Base-by-base conservation (phyloP, 2,113 vertebrate species). In the Edolisoma coerulescens region DNA sequence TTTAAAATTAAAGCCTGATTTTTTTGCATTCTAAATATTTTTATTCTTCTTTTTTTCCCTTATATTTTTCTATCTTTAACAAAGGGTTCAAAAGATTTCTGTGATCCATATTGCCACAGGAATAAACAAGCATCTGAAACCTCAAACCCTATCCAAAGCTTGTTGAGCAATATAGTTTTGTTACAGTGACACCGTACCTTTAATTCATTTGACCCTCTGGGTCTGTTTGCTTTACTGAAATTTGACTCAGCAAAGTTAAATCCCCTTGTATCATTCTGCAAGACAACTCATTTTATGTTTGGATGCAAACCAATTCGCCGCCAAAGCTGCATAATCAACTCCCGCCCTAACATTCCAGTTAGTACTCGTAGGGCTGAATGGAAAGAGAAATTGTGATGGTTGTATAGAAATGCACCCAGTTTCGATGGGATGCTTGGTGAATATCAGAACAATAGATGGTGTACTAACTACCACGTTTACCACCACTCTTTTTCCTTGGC, bases 231-330 rank as follows among this genome's bases (percentile, higher is more conserved):
- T 90, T 77, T 80, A 33, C 59, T 84, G 59, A 92, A 90, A 80
- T 93, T 93, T 88, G 85, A 93, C 63, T 90, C 85, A 79, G 78
- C 78, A 69, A 90, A 90, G 76, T 77, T 70, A 88, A 97, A 94
- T 88, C 59, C 45, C 54, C 50, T 85, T 63, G 54, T 70, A 73
- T 83, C 82, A 84, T 77, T 60, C 83, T 74, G 68, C 50, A 86
- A 80, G 77, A 76, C 67, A 91, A 94, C 37, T 89, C 26, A 39
- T 73, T 95, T 94, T 73, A 50, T 89, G 70, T 87, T 81, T 87
- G 63, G 54, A 74, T 80, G 42, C 59, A 88, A 91, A 91, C 45
- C 88, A 91, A 73, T 45, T 63, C 44, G 19, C 69, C 3, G 12
- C 53, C 37, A 87, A 76, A 89, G 42, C 63, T 7, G 5, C 50